These are phyloP conservation scores for Drosophila eohydei DNA, from an alignment of 2,888 invertebrate species.

Conservation along the genomic window DNA sequence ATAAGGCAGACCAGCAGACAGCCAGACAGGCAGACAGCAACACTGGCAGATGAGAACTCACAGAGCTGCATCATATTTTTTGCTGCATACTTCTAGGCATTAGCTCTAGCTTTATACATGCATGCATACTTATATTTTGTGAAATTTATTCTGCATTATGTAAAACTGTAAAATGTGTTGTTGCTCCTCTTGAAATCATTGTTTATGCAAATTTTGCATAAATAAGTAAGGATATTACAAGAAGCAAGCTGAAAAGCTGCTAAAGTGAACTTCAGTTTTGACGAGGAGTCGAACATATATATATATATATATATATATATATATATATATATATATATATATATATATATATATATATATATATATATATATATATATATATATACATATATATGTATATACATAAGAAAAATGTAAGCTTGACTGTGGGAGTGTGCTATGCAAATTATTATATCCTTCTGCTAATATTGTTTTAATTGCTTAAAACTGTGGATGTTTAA, in stretches of 20 bases:
- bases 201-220: conserved; percentile 63
- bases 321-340: neutral
- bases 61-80: conserved; percentile 41
- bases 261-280: conserved; percentile 40
- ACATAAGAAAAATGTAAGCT: neutral
- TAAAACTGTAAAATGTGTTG: conserved; percentile 25
- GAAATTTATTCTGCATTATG: conserved; percentile 39
- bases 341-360: neutral
- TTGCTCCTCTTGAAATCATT: conserved; percentile 46
- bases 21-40: conserved; percentile 16
- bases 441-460: conserved; percentile 50
- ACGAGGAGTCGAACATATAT: neutral
- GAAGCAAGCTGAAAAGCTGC: conserved; percentile 48
- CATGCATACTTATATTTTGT: conserved; percentile 5
- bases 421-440: conserved; percentile 26
- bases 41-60: conserved; percentile 2
- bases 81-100: conserved; percentile 53
- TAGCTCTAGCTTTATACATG: neutral
- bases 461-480: conserved; percentile 68
- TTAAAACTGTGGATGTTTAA: conserved; percentile 10
- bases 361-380: too few relatives aligned
- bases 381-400: neutral
- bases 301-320: neutral
- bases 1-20: conserved; percentile 1
- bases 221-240: conserved; percentile 42